Evolutionary conservation across 2,888 invertebrate genomes (phyloP).

Genomic region (Parnassius apollo): DNA sequence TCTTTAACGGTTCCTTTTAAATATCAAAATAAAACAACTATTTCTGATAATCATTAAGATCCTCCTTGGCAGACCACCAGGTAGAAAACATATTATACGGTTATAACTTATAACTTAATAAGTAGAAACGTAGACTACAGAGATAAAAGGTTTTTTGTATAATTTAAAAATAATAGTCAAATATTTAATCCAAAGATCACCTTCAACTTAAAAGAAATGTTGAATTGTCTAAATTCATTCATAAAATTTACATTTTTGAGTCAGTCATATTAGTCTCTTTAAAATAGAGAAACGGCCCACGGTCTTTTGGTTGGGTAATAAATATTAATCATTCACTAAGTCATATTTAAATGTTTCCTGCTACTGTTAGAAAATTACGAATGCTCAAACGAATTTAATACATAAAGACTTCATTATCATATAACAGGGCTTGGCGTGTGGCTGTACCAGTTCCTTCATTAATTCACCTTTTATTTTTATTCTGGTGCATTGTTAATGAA

Average conservation of each 20-base stretch:
- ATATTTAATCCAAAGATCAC: no score
- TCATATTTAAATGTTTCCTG: constrained; percentile 71
- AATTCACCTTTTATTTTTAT: constrained; percentile 28
- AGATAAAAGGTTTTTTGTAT: no score
- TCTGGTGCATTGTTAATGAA: constrained; percentile 32
- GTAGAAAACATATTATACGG: no score
- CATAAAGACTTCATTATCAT: constrained; percentile 67
- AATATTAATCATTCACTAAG: constrained; percentile 72
- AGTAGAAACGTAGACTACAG: no score
- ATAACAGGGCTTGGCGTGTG: constrained; percentile 50
- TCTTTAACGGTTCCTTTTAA: no score
- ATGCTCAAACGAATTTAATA: constrained; percentile 59
- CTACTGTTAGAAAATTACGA: constrained; percentile 66
- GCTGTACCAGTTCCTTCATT: constrained; percentile 40
- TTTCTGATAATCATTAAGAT: no score
- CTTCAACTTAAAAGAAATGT: background rate
- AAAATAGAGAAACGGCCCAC: constrained; percentile 37
- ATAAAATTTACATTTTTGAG: constrained; percentile 47
- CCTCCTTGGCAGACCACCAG: no score
- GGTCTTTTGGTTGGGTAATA: constrained; percentile 53
- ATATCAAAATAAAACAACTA: no score
- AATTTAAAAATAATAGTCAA: no score
- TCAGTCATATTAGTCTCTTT: constrained; percentile 39
- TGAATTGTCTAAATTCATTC: constrained; percentile 37
- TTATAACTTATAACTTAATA: no score